phyloP scores from a whole-genome alignment of 92 coral and sea anemone genomes.

The Epizoanthus stellaris region DNA sequence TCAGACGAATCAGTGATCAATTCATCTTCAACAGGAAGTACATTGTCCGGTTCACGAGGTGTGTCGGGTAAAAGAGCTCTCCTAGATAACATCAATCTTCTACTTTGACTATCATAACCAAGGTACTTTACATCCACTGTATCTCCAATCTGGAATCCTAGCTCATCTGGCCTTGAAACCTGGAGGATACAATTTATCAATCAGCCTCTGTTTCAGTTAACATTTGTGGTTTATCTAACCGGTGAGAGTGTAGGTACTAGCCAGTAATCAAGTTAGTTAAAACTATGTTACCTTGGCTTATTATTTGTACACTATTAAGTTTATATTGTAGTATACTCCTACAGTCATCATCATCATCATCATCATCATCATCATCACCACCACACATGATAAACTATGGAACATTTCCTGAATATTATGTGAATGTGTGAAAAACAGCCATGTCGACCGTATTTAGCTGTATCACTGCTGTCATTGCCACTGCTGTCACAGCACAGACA shows the following conservation, averaged over 20 bases:
- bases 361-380: too few relatives aligned
- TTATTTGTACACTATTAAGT: too few relatives aligned
- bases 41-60: background rate
- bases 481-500: background rate
- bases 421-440: too few relatives aligned
- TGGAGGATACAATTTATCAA: background rate
- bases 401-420: too few relatives aligned
- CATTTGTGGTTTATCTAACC: too few relatives aligned
- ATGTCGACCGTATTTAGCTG: background rate
- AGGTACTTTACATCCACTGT: constrained; percentile 81
- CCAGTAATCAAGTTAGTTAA: background rate
- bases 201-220: background rate
- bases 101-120: constrained; percentile 74
- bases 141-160: constrained; percentile 74
- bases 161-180: constrained; percentile 65
- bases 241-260: background rate
- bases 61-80: constrained; percentile 74
- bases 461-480: background rate
- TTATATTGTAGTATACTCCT: too few relatives aligned
- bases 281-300: too few relatives aligned
- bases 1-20: background rate
- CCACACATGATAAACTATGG: too few relatives aligned
- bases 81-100: constrained; percentile 75
- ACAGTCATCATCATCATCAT: too few relatives aligned
- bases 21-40: background rate